Evolutionary conservation across 2,113 vertebrate genomes (phyloP), one percentile per base, ranked within the genome.

Genomic region (Leptobrachium ailaonicum): DNA sequence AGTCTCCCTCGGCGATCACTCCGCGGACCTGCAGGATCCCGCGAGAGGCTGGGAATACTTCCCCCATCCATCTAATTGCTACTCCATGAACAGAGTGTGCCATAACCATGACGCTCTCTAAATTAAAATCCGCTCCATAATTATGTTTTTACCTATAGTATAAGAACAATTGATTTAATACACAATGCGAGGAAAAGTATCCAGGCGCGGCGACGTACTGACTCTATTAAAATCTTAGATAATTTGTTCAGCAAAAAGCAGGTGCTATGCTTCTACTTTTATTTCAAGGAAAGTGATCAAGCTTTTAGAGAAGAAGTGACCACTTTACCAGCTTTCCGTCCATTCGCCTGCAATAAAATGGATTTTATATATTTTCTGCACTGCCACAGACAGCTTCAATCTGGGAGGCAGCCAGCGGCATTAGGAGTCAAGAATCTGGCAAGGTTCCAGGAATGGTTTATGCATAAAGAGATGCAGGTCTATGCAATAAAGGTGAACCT

Each of bases 281-380:
- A 32, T 12, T 60, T 60, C 45, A 32, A 60, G 67, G 7, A 63
- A 76, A 3, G 3, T 82, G 60, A 41, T 82, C 63, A 78, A 66
- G 53, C 6, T 6, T 0, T 43, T 12, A 14, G 12, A 67, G 70
- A 53, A 73, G 43, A 60, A 20, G 14, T 72, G 53, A 13, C 76
- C 42, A 20, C 45, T 63, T 73, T 66, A 50, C 62, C 56, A 44
- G 10, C 66, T 83, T 84, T 70, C 45, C 73, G 0, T 32, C 56
- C 73, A 32, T 77, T 75, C 66, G 60, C 11, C 41, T 14, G 1
- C 2, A 43, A 41, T 71, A 12, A 78, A 82, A 84, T 82, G 72
- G 0, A 66, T 11, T 73, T 32, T 60, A n/a, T 2, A 67, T 67
- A 6, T 76, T 2, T 80, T 79, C 43, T 77, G 7, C 82, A 53